Evolutionary conservation across 92 coral and sea anemone genomes (phyloP), one percentile per base, ranked within the genome.

Genomic region (Parazoanthus swiftii): DNA sequence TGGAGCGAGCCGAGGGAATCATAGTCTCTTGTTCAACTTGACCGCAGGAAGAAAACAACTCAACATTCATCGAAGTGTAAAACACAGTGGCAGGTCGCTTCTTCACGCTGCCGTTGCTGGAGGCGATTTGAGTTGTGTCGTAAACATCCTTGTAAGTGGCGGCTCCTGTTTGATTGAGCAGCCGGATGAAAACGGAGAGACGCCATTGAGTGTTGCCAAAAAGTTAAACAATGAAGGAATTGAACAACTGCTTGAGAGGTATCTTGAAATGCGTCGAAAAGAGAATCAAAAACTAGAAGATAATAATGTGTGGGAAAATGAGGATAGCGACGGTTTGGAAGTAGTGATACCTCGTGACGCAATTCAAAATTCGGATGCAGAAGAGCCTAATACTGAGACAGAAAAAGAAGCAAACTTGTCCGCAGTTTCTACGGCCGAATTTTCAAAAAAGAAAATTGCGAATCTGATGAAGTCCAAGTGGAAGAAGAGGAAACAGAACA

Each of bases 91-190:
- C 37, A 91, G 93, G 20, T 76, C 89, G 9, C 89, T 91, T 78
- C 86, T 91, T 9, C 93, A 91, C 70, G 93, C 93, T 13, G 93
- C 93, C 13, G 91, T 91, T 26, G 68, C 86, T 25, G 93, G 93
- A 25, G 93, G 89, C 67, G 89, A 91, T 76, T 88, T 91, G 67
- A 81, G 88, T 33, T 91, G 91, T 67, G 93, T 89, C 14, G 91
- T 89, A 44, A 89, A 87, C 23, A 77, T 91, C 26, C 87, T 91
- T 76, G 89, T 91, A 36, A 91, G 88, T 36, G 86, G 83, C 18
- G 93, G 89, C 10, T 80, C 66, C 37, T 74, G 78, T 44, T 77
- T 91, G 20, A 67, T 91, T 11, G 39, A 89, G 39, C 77, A 54
- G 21, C 86, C 89, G 46, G 93, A 91, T 54, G 51, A 78, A 33